Evolutionary conservation across 2,888 invertebrate species (phyloP), one percentile per base, ranked within the genome.

Genomic region (Chrysodeixis includens): DNA sequence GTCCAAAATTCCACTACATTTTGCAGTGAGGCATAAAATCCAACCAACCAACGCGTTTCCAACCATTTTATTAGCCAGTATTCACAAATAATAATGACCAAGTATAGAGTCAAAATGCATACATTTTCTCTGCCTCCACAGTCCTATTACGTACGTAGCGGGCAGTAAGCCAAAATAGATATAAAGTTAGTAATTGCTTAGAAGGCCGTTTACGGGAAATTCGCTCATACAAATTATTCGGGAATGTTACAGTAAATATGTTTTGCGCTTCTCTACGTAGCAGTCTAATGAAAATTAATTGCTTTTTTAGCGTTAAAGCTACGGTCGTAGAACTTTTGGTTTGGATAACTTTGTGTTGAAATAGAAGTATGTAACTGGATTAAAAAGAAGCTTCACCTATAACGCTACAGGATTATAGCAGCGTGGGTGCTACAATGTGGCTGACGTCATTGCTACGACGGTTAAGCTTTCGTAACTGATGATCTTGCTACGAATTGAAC

Each of bases 151-250:
- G 55, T 69, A 72, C 64, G 65, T 58, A 73, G 56, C 61, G 83
- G 88, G 88, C 88, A 84, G 69, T 68, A 18, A 66, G 87, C 89
- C 87, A 88, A 84, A 86, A 84, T 72, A 82, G 64, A 78, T 81
- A 83, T 79, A 74, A 79, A 83, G 81, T 86, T 83, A 79, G 78
- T 83, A 84, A 85, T 86, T 84, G 81, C 85, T 85, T 79, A 84
- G 77, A 54, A 78, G 80, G 69, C 70, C 69, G 66, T 78, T 81
- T 74, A 69, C 58, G 56, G 56, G 52, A 64, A 69, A 74, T 71
- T 72, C 64, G 44, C 20, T 65, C 57, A 46, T 66, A 61, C n/a
- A 69, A 59, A 67, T 67, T 62, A 53, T 56, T 35, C 26, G 22
- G n/a, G 20, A 53, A 51, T 59, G 26, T 46, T 58, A 10, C n/a